phyloP scores from a whole-genome alignment of 2,888 invertebrate species.

The Dimorphilus gyrociliatus region DNA sequence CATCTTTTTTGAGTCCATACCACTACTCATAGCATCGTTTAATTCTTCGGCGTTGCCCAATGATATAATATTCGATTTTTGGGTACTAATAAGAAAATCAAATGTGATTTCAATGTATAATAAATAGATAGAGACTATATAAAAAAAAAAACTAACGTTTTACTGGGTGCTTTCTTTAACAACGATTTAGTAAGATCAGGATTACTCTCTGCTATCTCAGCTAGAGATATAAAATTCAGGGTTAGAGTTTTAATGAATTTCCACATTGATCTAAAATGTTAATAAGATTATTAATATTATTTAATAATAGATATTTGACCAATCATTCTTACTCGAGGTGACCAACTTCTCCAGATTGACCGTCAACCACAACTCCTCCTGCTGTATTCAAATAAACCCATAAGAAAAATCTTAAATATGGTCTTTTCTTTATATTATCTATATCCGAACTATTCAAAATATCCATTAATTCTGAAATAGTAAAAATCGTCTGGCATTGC shows the following conservation, averaged over 20 bases:
- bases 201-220: too few relatives aligned
- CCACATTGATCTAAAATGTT: too few relatives aligned
- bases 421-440: constrained; percentile 25
- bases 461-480: constrained; percentile 25
- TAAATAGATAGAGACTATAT: background rate
- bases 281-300: too few relatives aligned
- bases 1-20: too few relatives aligned
- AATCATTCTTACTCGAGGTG: too few relatives aligned
- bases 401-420: constrained; percentile 30
- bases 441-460: constrained; percentile 23
- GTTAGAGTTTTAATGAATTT: too few relatives aligned
- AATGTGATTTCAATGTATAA: background rate
- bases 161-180: constrained; percentile 25
- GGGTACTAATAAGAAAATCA: background rate
- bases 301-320: too few relatives aligned
- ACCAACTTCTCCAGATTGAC: constrained; percentile 24
- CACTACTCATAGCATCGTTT: too few relatives aligned
- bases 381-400: constrained; percentile 35
- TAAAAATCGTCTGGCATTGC: constrained; percentile 36
- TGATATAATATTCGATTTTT: too few relatives aligned
- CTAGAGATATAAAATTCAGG: too few relatives aligned
- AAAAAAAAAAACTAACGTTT: constrained; percentile 14
- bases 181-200: too few relatives aligned
- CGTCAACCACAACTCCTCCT: constrained; percentile 32
- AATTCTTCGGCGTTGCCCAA: too few relatives aligned